Conservation (phyloP, 37 sponge, comb jelly and placozoan species). For the Theonella swinhoei region DNA sequence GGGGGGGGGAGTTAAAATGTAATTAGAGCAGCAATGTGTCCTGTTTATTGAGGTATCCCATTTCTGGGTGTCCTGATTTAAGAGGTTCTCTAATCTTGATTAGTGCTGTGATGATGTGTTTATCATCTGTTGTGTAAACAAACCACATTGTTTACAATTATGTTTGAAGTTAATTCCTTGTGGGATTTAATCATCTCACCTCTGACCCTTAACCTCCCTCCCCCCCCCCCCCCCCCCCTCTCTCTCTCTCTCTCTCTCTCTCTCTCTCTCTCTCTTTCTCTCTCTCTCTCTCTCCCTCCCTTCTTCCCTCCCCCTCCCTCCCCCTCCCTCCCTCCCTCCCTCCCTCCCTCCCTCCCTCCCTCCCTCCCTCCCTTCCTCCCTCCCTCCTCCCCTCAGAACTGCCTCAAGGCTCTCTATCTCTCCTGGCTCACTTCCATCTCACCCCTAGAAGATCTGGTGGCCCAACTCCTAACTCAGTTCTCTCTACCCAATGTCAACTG, state of each 20-base stretch:
- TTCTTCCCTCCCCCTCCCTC: background rate
- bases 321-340: background rate
- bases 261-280: background rate
- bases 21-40: too few relatives aligned
- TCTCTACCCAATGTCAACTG: slow-evolving; percentile 33
- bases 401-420: slow-evolving; percentile 46
- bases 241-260: background rate
- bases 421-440: slow-evolving; percentile 11
- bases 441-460: slow-evolving; percentile 43
- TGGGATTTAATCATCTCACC: too few relatives aligned
- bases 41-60: too few relatives aligned
- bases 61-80: too few relatives aligned
- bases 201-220: too few relatives aligned
- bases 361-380: background rate
- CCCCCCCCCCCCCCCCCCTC: too few relatives aligned
- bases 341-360: background rate
- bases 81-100: too few relatives aligned
- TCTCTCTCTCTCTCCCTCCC: background rate
- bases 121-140: too few relatives aligned
- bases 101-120: too few relatives aligned
- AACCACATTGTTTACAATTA: too few relatives aligned
- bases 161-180: too few relatives aligned
- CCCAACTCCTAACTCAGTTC: slow-evolving; percentile 28
- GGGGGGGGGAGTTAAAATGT: too few relatives aligned
- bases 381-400: slow-evolving; percentile 21